phyloP scores from a whole-genome alignment of 2,888 invertebrate genomes.

The Eretmocerus hayati region DNA sequence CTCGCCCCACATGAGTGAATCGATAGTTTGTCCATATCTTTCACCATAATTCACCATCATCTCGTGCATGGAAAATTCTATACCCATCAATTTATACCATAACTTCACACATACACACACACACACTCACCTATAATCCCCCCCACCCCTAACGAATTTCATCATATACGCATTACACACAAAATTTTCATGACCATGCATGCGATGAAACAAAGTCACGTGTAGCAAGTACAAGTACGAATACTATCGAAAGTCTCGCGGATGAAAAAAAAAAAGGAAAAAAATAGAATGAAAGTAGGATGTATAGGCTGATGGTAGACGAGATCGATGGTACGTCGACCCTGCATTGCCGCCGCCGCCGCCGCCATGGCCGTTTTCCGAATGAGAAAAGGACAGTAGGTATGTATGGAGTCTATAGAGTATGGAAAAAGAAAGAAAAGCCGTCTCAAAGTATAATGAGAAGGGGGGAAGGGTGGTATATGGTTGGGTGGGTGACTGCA shows the following conservation, averaged over 20 bases:
- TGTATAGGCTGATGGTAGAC: background rate
- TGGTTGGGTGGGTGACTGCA: background rate
- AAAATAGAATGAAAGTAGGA: background rate
- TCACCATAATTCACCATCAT: too few relatives aligned
- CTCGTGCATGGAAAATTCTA: too few relatives aligned
- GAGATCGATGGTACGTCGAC: slow-evolving; percentile 15
- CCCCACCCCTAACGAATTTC: too few relatives aligned
- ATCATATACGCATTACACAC: too few relatives aligned
- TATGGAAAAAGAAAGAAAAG: background rate
- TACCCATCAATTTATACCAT: too few relatives aligned
- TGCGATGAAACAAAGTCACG: background rate
- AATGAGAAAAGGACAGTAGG: background rate
- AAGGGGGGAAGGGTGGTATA: slow-evolving; percentile 6
- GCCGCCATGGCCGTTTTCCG: background rate
- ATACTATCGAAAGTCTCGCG: background rate
- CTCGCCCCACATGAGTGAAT: too few relatives aligned
- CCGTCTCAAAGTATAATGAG: background rate
- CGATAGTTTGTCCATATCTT: too few relatives aligned
- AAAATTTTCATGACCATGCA: too few relatives aligned
- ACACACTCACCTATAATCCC: too few relatives aligned
- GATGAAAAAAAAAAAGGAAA: background rate
- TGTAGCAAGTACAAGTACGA: background rate
- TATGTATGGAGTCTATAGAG: background rate
- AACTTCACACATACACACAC: too few relatives aligned
- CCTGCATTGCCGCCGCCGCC: too few relatives aligned